A percentile compares a stretch with the other conserved stretches of the same genome.
Conservation (phyloP, 2,113 vertebrate genomes). For the Percina caprodes region DNA sequence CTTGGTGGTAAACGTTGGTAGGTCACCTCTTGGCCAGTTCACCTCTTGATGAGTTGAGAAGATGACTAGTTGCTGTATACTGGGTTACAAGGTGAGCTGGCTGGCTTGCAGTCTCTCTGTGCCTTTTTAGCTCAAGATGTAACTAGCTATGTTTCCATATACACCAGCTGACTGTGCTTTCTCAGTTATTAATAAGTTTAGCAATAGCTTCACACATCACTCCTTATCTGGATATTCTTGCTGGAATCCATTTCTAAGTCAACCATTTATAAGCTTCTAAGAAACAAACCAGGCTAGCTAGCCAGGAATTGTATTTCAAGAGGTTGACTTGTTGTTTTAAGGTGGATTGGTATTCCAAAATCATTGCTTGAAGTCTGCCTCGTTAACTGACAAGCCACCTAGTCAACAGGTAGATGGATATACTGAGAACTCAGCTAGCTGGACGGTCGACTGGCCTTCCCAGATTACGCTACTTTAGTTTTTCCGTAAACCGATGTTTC, state of each 20-base stretch:
- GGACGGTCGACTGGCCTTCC: slow-evolving; percentile 19
- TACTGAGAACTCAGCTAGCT: slow-evolving; percentile 19
- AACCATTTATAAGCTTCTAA: slow-evolving; percentile 6
- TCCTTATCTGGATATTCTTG: slow-evolving; percentile 1
- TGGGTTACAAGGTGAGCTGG: slow-evolving; percentile 32
- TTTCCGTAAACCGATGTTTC: slow-evolving; percentile 5
- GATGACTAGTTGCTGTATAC: slow-evolving; percentile 27
- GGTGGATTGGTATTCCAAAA: slow-evolving; percentile 63
- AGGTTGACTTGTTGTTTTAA: slow-evolving; percentile 62
- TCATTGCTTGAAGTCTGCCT: slow-evolving; percentile 53
- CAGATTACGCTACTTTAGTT: slow-evolving; percentile 34
- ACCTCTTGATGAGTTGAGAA: slow-evolving; percentile 26
- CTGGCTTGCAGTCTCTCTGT: slow-evolving; percentile 25
- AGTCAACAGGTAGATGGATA: slow-evolving; percentile 25
- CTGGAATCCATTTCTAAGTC: slow-evolving; percentile 30
- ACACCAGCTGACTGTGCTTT: slow-evolving; percentile 42
- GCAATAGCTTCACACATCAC: neutral
- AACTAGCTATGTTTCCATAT: slow-evolving; percentile 22
- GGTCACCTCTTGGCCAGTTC: slow-evolving; percentile 38
- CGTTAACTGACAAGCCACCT: slow-evolving; percentile 20
- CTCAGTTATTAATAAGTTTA: neutral
- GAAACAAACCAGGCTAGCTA: slow-evolving; percentile 25
- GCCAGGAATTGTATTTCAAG: slow-evolving; percentile 24
- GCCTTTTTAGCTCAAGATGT: slow-evolving; percentile 8
- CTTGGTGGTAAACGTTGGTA: slow-evolving; percentile 32